Percentiles rank a stretch among this genome's conserved stretches.
phyloP scores from a whole-genome alignment of 2,113 vertebrate species.

The Delphinapterus leucas region DNA sequence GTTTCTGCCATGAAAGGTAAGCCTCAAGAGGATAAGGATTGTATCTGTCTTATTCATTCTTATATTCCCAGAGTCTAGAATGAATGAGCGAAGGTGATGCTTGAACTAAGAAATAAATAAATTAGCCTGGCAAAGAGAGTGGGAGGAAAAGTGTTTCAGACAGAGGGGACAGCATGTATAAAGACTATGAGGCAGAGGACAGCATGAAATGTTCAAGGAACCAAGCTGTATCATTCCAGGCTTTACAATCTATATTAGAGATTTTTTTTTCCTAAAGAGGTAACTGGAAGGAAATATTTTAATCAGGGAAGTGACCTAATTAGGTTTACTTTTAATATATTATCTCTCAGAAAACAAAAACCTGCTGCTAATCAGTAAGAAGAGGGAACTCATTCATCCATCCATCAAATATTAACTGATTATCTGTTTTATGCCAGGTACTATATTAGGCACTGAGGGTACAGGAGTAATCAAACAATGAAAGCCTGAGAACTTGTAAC shows the following conservation, averaged over 20 bases:
- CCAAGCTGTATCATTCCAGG: neutral
- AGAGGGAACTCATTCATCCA: neutral
- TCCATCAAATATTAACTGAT: neutral
- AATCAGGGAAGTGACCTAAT: neutral
- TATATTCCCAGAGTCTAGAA: neutral
- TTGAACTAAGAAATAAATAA: neutral
- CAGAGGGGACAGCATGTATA: neutral
- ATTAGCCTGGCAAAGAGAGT: neutral
- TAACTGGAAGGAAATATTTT: neutral
- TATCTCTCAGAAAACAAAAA: neutral
- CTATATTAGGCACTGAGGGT: neutral
- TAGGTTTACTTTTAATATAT: slow-evolving; percentile 11
- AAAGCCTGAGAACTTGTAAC: neutral
- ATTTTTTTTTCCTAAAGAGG: neutral
- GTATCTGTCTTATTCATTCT: neutral
- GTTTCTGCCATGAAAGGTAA: neutral
- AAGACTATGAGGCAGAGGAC: neutral
- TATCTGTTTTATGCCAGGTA: neutral
- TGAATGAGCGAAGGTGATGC: neutral
- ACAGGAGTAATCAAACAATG: neutral
- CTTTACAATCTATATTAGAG: neutral
- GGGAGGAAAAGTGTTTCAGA: neutral
- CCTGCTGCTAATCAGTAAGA: neutral
- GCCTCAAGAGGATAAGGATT: neutral
- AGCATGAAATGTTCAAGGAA: neutral